Evolutionary conservation across 2,888 invertebrate genomes (phyloP), one percentile per base, ranked within the genome.

Genomic region (Idaea dimidiata): DNA sequence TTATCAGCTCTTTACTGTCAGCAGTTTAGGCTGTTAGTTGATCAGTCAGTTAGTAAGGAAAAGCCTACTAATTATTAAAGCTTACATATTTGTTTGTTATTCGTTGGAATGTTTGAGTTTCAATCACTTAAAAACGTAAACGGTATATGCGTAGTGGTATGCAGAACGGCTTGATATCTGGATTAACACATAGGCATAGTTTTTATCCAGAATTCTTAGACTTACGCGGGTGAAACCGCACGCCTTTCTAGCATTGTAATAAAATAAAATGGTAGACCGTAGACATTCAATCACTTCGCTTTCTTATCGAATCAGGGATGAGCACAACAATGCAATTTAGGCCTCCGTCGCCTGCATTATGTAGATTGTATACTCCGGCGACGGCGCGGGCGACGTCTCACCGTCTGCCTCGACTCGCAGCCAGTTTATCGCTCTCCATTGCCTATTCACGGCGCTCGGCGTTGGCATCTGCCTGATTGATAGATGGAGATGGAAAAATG

Each of bases 391-490:
- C 69, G 69, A 76, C 82, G 82, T 77, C 81, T 78, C 72, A 77
- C 79, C 72, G 75, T 73, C 83, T 87, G 80, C 81, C 73, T 78
- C 82, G 85, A 87, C 73, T 78, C 82, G 85, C 87, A 87, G 88
- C 83, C 89, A 89, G 89, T 91, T 91, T 91, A 91, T 91, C 91
- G 80, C 88, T 81, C 83, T 83, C 79, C 86, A 89, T 88, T 88
- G 89, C 83, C 88, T 87, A 91, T 91, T 89, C 91, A 88, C 86
- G 87, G 80, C 14, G 43, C 43, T 43, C 86, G 80, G 78, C 79
- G 76, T 78, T 81, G 84, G 84, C 89, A 88, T 89, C 88, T 88
- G 89, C 83, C 83, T 81, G 75, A 77, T 78, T 79, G 82, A 79
- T 56, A 65, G 62, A 62, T 56, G 66, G 62, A 62, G 59, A 62